phyloP scores from a whole-genome alignment of 2,888 invertebrate genomes.

The Pteria penguin region DNA sequence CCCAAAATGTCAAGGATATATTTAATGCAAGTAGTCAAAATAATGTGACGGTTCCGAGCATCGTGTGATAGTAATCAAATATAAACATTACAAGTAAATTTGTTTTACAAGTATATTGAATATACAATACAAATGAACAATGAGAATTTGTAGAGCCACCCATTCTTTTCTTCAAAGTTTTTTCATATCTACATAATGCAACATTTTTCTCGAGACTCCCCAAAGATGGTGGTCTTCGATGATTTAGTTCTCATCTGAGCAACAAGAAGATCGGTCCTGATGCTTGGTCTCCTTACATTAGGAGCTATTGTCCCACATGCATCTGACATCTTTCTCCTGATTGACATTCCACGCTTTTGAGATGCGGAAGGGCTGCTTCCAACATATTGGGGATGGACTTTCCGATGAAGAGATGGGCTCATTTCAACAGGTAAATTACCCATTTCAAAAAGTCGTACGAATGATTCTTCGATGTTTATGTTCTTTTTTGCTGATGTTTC shows the following conservation, averaged over 20 bases:
- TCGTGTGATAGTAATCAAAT: too few species aligned
- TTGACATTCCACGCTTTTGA: constrained; percentile 84
- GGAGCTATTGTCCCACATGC: constrained; percentile 94
- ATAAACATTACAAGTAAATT: too few species aligned
- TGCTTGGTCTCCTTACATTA: constrained; percentile 91
- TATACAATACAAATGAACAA: not conserved
- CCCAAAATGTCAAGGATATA: too few species aligned
- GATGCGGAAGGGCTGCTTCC: constrained; percentile 53
- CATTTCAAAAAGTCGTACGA: constrained; percentile 90
- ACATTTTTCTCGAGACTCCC: constrained; percentile 57
- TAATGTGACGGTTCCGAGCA: too few species aligned
- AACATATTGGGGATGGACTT: constrained; percentile 83
- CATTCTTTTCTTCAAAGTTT: not conserved
- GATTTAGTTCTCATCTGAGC: constrained; percentile 84
- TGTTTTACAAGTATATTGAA: not conserved
- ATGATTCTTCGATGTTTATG: constrained; percentile 89
- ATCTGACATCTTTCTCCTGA: constrained; percentile 90
- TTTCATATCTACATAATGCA: constrained; percentile 54
- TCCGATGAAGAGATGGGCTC: constrained; percentile 90
- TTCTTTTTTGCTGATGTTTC: constrained; percentile 92
- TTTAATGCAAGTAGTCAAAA: too few species aligned
- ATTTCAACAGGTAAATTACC: constrained; percentile 92
- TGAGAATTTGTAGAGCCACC: too few species aligned
- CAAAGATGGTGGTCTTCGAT: constrained; percentile 40
- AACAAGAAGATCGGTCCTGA: constrained; percentile 92